These are phyloP conservation scores for Clarias laeviceps DNA, from an alignment of 2,797 vertebrate species.

Conservation along the genomic window DNA sequence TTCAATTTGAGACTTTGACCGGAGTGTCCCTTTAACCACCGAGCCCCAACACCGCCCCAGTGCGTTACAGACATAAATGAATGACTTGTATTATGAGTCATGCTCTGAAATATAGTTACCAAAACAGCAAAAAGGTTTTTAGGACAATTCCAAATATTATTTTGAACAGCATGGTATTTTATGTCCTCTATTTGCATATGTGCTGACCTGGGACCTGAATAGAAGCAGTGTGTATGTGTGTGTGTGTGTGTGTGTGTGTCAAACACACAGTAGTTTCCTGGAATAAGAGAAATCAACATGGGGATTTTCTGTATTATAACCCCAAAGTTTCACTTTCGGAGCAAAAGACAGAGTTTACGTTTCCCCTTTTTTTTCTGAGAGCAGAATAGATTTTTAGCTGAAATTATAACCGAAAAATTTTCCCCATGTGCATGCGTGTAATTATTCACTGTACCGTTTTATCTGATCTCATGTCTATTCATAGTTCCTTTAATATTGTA, in stretches of 20 bases:
- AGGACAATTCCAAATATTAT: slow-evolving; percentile 9
- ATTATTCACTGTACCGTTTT: neutral
- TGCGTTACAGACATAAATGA: neutral
- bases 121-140: neutral
- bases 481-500: neutral
- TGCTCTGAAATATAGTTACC: neutral
- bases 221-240: slow-evolving; percentile 7
- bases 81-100: neutral
- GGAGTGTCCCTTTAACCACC: slow-evolving; percentile 12
- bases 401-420: slow-evolving; percentile 44
- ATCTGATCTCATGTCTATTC: neutral
- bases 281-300: slow-evolving; percentile 71
- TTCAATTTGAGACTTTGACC: neutral
- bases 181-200: neutral
- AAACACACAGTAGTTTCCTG: slow-evolving; percentile 70
- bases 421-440: neutral
- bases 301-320: slow-evolving; percentile 75
- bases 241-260: slow-evolving; percentile 45
- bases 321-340: slow-evolving; percentile 78
- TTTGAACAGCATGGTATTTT: neutral
- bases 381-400: slow-evolving; percentile 47
- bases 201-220: slow-evolving; percentile 30
- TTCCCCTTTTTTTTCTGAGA: slow-evolving; percentile 54
- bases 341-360: slow-evolving; percentile 65
- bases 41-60: neutral